Evolutionary conservation across 2,797 vertebrate genomes (phyloP).

Genomic region (Phalanger gymnotis): DNA sequence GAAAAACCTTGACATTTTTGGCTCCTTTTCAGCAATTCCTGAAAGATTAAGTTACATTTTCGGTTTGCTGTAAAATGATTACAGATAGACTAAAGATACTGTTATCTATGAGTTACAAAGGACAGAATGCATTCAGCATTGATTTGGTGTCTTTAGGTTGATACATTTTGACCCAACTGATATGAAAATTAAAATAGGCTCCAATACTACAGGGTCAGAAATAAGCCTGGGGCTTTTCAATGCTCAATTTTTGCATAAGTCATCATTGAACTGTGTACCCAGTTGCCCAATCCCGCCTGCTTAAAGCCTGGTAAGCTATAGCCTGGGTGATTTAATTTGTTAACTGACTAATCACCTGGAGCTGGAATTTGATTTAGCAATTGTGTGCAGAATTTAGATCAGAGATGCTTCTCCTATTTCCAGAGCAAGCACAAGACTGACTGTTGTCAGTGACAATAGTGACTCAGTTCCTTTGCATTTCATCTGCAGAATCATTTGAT

Average conservation of each 20-base stretch:
- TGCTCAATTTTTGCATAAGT: background rate
- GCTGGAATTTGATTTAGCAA: background rate
- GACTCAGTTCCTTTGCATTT: background rate
- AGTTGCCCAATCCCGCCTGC: background rate
- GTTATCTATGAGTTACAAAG: background rate
- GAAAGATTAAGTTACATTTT: slow-evolving; percentile 63
- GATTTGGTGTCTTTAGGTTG: background rate
- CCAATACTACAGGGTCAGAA: background rate
- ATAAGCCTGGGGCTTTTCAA: background rate
- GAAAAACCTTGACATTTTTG: slow-evolving; percentile 73
- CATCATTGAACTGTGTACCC: fast-evolving
- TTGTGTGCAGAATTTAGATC: background rate
- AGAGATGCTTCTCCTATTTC: background rate
- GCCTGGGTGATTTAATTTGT: background rate
- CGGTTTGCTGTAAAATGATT: slow-evolving; percentile 24
- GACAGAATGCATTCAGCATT: fast-evolving
- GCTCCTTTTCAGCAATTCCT: slow-evolving; percentile 61
- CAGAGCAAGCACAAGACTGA: background rate
- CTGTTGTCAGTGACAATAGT: background rate
- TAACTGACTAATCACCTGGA: background rate
- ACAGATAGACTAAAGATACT: background rate
- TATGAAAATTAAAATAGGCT: background rate
- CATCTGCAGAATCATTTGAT: background rate
- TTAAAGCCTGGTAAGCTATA: background rate
- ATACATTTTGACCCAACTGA: background rate